Conservation (phyloP, 2,888 invertebrate species). For the Stegana nigrithorax region DNA sequence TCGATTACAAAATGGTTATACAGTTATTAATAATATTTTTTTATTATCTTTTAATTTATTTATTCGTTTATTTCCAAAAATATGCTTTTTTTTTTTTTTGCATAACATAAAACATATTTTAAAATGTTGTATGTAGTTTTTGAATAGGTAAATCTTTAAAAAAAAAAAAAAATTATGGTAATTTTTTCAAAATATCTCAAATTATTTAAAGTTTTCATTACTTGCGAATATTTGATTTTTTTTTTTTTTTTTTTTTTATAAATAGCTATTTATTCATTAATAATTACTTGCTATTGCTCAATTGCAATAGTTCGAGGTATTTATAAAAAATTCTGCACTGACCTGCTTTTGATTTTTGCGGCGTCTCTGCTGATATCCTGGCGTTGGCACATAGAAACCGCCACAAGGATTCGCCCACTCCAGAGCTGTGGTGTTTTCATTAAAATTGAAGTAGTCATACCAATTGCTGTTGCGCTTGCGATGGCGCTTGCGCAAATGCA, state of each 20-base stretch:
- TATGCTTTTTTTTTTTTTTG: too few relatives aligned
- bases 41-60: too few relatives aligned
- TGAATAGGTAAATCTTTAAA: not conserved
- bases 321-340: too few relatives aligned
- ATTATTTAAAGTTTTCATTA: not conserved
- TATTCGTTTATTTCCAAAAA: too few relatives aligned
- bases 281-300: too few relatives aligned
- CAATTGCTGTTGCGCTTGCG: conserved; percentile 63
- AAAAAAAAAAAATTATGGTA: not conserved
- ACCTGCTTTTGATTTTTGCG: conserved; percentile 53
- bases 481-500: conserved; percentile 53
- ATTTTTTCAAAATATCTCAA: not conserved
- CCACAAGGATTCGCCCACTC: conserved; percentile 64
- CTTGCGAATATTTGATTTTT: not conserved
- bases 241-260: not conserved
- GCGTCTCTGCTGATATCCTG: conserved; percentile 22
- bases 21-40: too few relatives aligned
- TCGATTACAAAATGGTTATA: too few relatives aligned
- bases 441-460: conserved; percentile 53
- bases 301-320: too few relatives aligned
- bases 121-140: too few relatives aligned
- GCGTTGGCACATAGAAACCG: conserved; percentile 50
- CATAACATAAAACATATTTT: too few relatives aligned
- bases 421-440: conserved; percentile 54
- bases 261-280: not conserved